A percentile compares a stretch with the other conserved stretches of the same genome.
These are phyloP conservation scores for Pseudomugil tenellus DNA, from an alignment of 2,797 vertebrate species.

Conservation along the genomic window DNA sequence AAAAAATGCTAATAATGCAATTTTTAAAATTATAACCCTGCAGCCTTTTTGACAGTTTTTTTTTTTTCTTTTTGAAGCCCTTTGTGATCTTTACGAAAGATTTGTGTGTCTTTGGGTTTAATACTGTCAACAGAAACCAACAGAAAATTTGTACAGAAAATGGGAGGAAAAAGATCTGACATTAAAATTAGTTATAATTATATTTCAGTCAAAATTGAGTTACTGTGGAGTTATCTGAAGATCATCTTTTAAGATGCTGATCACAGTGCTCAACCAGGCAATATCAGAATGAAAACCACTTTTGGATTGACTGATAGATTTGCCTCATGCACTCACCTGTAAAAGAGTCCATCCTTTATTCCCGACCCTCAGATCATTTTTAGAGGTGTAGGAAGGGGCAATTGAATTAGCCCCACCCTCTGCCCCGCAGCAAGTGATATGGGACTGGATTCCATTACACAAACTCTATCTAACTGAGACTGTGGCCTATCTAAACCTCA, in stretches of 20 bases:
- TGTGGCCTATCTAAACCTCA: constrained; percentile 78
- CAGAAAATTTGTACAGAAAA: no score
- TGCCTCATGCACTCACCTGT: constrained; percentile 66
- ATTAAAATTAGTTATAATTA: constrained; percentile 24
- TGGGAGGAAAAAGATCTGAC: no score
- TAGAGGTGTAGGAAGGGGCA: constrained; percentile 62
- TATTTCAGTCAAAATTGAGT: constrained; percentile 28
- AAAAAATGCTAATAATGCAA: no score
- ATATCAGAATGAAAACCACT: constrained; percentile 67
- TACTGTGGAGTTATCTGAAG: constrained; percentile 14
- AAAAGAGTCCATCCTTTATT: constrained; percentile 73
- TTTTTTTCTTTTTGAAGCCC: no score
- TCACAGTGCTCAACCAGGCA: constrained; percentile 46
- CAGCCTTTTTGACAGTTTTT: no score
- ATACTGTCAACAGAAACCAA: no score
- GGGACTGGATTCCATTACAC: constrained; percentile 81
- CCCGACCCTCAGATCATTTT: constrained; percentile 50
- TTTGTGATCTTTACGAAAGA: no score
- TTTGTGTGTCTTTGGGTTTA: no score
- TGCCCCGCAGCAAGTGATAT: constrained; percentile 62
- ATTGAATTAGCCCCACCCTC: constrained; percentile 75
- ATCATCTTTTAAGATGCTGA: constrained; percentile 39
- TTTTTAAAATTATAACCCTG: no score
- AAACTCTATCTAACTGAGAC: constrained; percentile 77
- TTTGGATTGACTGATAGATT: constrained; percentile 79